These are phyloP conservation scores for Dinomys branickii DNA, from an alignment of 2,113 vertebrate genomes.

Conservation along the genomic window DNA sequence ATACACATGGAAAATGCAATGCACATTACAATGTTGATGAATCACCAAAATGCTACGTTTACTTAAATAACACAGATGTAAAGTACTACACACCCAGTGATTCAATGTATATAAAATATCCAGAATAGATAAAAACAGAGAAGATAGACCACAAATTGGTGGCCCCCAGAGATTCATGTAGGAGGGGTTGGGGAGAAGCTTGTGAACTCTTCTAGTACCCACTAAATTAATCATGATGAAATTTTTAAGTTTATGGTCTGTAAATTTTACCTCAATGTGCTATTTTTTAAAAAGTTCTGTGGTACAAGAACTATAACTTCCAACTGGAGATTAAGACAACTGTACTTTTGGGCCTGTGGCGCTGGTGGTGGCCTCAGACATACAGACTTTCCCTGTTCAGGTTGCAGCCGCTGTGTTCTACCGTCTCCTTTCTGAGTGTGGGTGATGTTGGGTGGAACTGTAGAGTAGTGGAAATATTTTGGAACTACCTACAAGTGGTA, in stretches of 20 bases:
- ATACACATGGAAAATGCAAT: background rate
- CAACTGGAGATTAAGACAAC: background rate
- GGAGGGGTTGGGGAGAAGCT: background rate
- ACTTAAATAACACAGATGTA: background rate
- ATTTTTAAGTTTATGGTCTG: background rate
- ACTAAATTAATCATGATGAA: background rate
- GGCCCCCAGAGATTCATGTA: rapidly evolving
- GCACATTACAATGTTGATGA: background rate
- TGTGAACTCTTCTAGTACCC: background rate
- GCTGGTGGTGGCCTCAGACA: background rate
- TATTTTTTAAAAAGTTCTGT: background rate
- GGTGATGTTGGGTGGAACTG: background rate
- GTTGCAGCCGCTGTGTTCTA: background rate
- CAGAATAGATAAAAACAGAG: background rate
- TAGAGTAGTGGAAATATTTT: background rate
- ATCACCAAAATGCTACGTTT: background rate
- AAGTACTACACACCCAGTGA: background rate
- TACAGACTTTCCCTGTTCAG: background rate
- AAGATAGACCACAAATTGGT: background rate
- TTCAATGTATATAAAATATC: background rate
- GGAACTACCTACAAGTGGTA: background rate
- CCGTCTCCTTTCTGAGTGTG: background rate
- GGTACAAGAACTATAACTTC: background rate
- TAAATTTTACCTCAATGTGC: background rate
- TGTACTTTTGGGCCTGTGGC: background rate